These are phyloP conservation scores for Grus americana DNA, from an alignment of 2,113 vertebrate genomes.

Conservation along the genomic window DNA sequence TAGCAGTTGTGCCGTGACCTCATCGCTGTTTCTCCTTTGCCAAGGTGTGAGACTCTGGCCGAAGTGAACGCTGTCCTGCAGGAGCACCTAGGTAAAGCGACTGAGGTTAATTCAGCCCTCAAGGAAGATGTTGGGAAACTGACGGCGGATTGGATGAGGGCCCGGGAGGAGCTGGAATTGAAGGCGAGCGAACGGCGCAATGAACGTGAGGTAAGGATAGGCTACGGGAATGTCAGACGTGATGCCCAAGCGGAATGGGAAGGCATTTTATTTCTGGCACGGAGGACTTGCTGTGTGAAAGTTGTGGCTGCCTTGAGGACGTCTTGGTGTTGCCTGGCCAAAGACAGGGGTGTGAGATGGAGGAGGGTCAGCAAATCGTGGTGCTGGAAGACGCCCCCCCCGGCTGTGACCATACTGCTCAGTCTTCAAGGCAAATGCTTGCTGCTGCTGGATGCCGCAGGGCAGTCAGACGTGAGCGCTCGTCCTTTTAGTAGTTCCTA, in stretches of 20 bases:
- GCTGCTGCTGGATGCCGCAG: neutral
- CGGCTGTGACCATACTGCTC: neutral
- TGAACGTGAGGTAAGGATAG: conserved; percentile 75
- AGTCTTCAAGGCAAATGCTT: neutral
- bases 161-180: conserved; percentile 78
- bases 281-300: neutral
- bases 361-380: neutral
- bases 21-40: neutral
- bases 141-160: conserved; percentile 84
- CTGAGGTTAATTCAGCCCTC: conserved; percentile 77
- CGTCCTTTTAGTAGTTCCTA: neutral
- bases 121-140: conserved; percentile 83
- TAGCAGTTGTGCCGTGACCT: neutral
- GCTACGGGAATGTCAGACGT: fast-evolving
- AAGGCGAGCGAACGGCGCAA: conserved; percentile 80
- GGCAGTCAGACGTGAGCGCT: neutral
- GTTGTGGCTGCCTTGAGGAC: neutral
- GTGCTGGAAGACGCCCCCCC: neutral
- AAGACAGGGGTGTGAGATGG: neutral
- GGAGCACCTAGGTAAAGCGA: conserved; percentile 80
- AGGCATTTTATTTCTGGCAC: neutral
- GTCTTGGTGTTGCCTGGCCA: neutral
- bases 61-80: conserved; percentile 81
- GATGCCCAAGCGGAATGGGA: neutral
- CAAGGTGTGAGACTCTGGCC: conserved; percentile 80